Base-by-base conservation (phyloP, 1,140 invertebrate species). In the Drosophila pachea region DNA sequence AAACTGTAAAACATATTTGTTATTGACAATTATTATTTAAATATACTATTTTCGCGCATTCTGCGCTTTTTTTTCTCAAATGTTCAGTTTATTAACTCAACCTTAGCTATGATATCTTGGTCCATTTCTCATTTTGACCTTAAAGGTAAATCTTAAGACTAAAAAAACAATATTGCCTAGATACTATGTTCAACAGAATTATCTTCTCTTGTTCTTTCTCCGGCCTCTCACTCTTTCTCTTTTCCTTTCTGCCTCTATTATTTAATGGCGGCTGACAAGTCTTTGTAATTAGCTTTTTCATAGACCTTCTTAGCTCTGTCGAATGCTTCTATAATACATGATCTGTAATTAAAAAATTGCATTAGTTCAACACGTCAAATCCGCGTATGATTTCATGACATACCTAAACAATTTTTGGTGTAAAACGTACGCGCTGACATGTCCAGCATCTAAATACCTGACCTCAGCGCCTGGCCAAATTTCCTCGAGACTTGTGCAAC, bases 401-500 rank as follows among this genome's bases (percentile, higher is more conserved):
- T 48, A 97, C 95, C 97, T 94, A 89, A 98, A 98, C 5, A 94
- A 90, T 81, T 94, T 94, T 86, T 97, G 95, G 86, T 97, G 93
- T 59, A 97, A 92, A 49, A 99, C 90, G 89, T 97, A 98, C 0
- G 96, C 97, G 65, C 93, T 92, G 2, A 99, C 94, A 90, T 99
- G 98, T 0, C 98, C 98, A 47, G 94, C 93, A 89, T 97, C 92
- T 32, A 99, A 91, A 88, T 95, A 96, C 47, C 95, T 93, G 55
- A 99, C 92, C 89, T 97, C 94, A 42, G 93, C 94, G 7, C 96
- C 96, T 0, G 97, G 97, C 97, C 97, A 99, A 60, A 99, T 93
- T 70, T 97, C 93, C 71, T 95, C 93, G 16, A 99, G 90, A 58
- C 93, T 93, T 58, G 94, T 93, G 33, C 96, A 94, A 55, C 94